phyloP scores from a whole-genome alignment of 1,140 invertebrate genomes.

The Chlorops oryzae region DNA sequence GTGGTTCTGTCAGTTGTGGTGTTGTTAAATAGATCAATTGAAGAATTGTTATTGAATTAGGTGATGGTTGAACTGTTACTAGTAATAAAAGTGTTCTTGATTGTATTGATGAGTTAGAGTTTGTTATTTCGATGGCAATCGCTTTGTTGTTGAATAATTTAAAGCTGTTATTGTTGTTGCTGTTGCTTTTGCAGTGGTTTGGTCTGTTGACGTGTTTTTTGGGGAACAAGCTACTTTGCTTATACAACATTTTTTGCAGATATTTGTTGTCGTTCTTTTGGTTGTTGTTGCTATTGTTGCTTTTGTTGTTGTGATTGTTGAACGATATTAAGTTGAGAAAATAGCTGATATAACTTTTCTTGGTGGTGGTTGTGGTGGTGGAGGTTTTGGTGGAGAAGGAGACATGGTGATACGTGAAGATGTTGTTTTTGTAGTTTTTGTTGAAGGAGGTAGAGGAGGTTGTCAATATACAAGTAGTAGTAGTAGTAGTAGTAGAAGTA shows the following conservation, averaged over 20 bases:
- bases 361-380: slow-evolving; percentile 12
- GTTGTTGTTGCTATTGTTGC: slow-evolving; percentile 6
- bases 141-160: no score
- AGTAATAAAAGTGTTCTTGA: no score
- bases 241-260: slow-evolving; percentile 12
- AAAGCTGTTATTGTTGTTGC: no score
- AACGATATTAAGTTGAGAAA: neutral
- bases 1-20: slow-evolving; percentile 6
- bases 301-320: slow-evolving; percentile 7
- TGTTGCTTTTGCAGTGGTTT: slow-evolving; percentile 7
- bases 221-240: no score
- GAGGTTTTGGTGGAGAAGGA: slow-evolving; percentile 39
- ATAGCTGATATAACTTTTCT: no score
- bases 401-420: slow-evolving; percentile 41
- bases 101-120: no score
- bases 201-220: slow-evolving; percentile 11
- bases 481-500: slow-evolving; percentile 42
- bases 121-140: no score
- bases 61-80: no score
- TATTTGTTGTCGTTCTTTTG: slow-evolving; percentile 7
- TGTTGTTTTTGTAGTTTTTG: slow-evolving; percentile 38
- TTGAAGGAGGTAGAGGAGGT: slow-evolving; percentile 24
- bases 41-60: slow-evolving; percentile 4
- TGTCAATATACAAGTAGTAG: slow-evolving; percentile 7
- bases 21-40: slow-evolving; percentile 1